Evolutionary conservation across 2,888 invertebrate species (phyloP).

Genomic region (Nysson spinosus): DNA sequence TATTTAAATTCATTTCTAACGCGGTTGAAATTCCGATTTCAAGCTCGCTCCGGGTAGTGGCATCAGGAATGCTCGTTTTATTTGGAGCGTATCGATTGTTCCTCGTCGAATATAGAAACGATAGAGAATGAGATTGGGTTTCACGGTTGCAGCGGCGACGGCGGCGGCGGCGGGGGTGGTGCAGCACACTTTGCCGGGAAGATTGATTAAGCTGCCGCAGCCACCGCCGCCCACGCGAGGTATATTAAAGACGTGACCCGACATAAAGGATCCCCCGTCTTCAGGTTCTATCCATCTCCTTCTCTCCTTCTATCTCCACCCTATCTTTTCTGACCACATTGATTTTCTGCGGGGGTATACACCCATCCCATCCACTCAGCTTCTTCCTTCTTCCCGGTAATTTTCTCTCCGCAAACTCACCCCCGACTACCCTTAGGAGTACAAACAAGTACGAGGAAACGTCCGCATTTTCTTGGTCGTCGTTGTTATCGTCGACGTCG

Average conservation of each 20-base stretch:
- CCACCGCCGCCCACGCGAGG: constrained; percentile 57
- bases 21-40: neutral
- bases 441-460: constrained; percentile 40
- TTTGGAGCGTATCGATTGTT: constrained; percentile 50
- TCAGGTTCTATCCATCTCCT: constrained; percentile 41
- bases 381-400: constrained; percentile 33
- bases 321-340: constrained; percentile 59
- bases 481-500: constrained; percentile 46
- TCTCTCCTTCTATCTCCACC: constrained; percentile 21
- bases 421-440: constrained; percentile 7
- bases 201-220: constrained; percentile 69
- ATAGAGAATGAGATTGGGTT: constrained; percentile 49
- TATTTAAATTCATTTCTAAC: neutral
- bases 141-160: constrained; percentile 47
- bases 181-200: constrained; percentile 56
- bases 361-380: constrained; percentile 11
- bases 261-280: constrained; percentile 69
- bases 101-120: constrained; percentile 48
- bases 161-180: constrained; percentile 15
- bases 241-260: constrained; percentile 76
- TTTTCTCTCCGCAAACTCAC: constrained; percentile 50
- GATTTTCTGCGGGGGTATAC: constrained; percentile 56
- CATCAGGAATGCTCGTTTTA: constrained; percentile 21
- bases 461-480: constrained; percentile 30
- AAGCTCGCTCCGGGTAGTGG: neutral